phyloP scores from a whole-genome alignment of 2,113 vertebrate species.

The Etia nguti region DNA sequence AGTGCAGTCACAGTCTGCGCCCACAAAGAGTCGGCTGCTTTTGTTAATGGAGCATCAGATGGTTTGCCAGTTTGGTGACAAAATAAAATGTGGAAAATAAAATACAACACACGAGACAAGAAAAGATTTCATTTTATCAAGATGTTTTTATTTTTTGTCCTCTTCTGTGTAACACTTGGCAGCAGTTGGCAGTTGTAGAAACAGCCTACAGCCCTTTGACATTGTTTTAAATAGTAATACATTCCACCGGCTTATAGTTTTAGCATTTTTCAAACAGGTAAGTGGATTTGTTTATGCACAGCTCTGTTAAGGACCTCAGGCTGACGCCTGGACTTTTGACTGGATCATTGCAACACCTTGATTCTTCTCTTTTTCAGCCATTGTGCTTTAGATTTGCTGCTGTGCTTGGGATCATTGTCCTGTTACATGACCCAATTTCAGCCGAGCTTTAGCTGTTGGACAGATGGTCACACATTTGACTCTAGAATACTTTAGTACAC shows the following conservation, averaged over 20 bases:
- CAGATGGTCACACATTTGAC: background rate
- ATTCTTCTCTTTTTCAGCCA: background rate
- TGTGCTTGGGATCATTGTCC: background rate
- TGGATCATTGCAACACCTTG: background rate
- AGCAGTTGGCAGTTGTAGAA: background rate
- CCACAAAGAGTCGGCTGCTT: background rate
- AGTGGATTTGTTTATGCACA: background rate
- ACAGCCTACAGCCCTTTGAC: background rate
- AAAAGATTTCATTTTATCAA: background rate
- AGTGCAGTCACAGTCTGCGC: background rate
- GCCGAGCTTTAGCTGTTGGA: background rate
- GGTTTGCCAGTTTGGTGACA: background rate
- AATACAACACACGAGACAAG: background rate
- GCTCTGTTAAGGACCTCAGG: background rate
- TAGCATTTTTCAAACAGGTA: background rate
- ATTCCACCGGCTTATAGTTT: background rate
- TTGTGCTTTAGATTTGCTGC: background rate
- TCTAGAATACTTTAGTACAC: background rate
- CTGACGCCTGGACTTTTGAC: background rate
- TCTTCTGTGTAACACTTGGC: background rate
- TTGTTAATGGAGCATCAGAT: background rate
- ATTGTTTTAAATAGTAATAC: background rate
- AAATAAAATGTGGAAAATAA: background rate
- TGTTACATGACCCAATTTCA: background rate
- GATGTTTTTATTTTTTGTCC: background rate